Percentiles rank a stretch among this genome's conserved stretches.
Evolutionary conservation across 2,113 vertebrate species (phyloP).

Genomic region (Chinchilla lanigera): DNA sequence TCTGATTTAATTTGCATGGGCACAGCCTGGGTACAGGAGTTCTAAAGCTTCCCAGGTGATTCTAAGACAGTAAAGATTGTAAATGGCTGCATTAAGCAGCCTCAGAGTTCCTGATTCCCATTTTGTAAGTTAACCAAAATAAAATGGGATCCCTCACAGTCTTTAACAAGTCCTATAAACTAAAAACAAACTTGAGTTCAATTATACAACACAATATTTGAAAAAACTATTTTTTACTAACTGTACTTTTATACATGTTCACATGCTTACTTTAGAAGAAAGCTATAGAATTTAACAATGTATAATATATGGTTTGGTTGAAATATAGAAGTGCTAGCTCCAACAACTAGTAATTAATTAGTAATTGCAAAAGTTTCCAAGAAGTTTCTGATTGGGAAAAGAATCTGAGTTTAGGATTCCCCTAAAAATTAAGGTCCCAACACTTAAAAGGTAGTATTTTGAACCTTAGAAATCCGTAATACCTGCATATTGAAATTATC

Average conservation of each 20-base stretch:
- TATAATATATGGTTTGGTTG: background rate
- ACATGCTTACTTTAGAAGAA: background rate
- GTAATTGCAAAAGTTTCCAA: background rate
- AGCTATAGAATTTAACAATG: background rate
- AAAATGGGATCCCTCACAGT: background rate
- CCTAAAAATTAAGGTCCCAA: background rate
- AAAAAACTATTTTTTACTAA: conserved; percentile 11
- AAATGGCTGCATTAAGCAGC: background rate
- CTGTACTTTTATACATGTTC: background rate
- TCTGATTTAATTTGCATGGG: background rate
- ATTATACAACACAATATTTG: background rate
- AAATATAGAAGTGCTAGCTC: background rate
- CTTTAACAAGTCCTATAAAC: background rate
- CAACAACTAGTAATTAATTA: background rate
- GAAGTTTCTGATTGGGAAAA: background rate
- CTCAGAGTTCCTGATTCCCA: background rate
- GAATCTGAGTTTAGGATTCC: background rate
- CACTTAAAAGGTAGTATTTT: background rate
- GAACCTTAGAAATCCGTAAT: background rate
- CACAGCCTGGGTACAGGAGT: background rate
- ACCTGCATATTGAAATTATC: background rate
- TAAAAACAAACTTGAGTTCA: background rate
- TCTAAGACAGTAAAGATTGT: background rate
- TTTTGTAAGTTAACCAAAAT: background rate
- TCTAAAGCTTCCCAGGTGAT: background rate